Conservation (phyloP, 2,113 vertebrate genomes). For the Psephotus haematonotus region DNA sequence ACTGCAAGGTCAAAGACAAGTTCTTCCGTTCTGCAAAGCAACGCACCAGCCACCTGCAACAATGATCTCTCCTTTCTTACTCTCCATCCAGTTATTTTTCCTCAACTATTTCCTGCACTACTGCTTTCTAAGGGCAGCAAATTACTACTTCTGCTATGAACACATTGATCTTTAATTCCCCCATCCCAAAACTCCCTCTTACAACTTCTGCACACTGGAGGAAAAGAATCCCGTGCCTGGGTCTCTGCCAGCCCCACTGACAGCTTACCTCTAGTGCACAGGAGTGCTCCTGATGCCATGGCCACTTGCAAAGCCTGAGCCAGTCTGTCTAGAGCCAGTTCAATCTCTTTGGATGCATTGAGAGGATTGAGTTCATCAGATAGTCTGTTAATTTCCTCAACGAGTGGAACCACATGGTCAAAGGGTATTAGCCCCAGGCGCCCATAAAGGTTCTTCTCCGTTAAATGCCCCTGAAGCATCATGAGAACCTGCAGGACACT, state of each 20-base stretch:
- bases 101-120: not conserved
- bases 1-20: not conserved
- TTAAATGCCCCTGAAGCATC: slow-evolving; percentile 87
- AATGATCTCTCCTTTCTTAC: not conserved
- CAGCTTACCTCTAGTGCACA: slow-evolving; percentile 89
- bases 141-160: not conserved
- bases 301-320: slow-evolving; percentile 94
- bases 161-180: not conserved
- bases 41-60: not conserved
- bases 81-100: not conserved
- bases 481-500: slow-evolving; percentile 93
- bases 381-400: slow-evolving; percentile 85
- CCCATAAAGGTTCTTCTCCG: slow-evolving; percentile 91
- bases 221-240: not conserved
- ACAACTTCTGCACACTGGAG: not conserved
- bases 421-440: slow-evolving; percentile 89
- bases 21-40: not conserved
- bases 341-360: slow-evolving; percentile 82
- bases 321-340: slow-evolving; percentile 90
- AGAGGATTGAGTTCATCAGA: slow-evolving; percentile 87
- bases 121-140: not conserved
- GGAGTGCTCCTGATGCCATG: slow-evolving; percentile 90
- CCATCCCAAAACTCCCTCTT: not conserved
- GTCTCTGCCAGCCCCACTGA: fast-evolving
- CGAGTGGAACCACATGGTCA: slow-evolving; percentile 87